Base-by-base conservation (phyloP, 2,888 invertebrate genomes). In the Loripinus fragilis region DNA sequence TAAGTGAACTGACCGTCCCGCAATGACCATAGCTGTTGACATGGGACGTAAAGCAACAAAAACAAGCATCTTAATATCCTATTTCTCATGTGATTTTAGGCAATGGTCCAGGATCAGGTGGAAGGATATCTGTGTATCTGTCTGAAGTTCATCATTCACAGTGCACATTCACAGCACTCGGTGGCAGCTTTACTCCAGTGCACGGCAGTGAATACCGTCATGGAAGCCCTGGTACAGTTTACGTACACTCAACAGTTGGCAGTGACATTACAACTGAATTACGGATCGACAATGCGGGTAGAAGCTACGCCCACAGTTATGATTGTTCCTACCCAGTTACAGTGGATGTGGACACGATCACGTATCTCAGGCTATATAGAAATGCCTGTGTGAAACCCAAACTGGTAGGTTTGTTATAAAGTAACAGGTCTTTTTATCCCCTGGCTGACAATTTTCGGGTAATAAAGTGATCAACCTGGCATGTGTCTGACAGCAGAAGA, bases 41-140 rank as follows among this genome's bases (percentile, higher is more conserved):
- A n/a, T n/a, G n/a, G n/a, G n/a, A n/a, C n/a, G n/a, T n/a, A n/a
- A n/a, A n/a, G n/a, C n/a, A n/a, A n/a, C n/a, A n/a, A n/a, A n/a
- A n/a, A n/a, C n/a, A n/a, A n/a, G n/a, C n/a, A n/a, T n/a, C n/a
- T n/a, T n/a, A n/a, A n/a, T n/a, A n/a, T n/a, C n/a, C n/a, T n/a
- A n/a, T n/a, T n/a, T n/a, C n/a, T n/a, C n/a, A n/a, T n/a, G n/a
- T n/a, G n/a, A n/a, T n/a, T 38, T 5, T 70, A 87, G 89, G 71
- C 55, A 87, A 85, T 77, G 89, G 88, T 52, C 87, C 81, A 25
- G 89, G 88, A 15, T 85, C 86, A 55, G 90, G 89, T 8, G 90
- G 90, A 0, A 79, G 87, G 42, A 85, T 90, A 10, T 76, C 87
- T 25, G 60, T 90, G n/a, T 77, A 81, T 65, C 77, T 90, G 20